Conservation (phyloP, 2,888 invertebrate genomes). For the Chalcis sispes region DNA sequence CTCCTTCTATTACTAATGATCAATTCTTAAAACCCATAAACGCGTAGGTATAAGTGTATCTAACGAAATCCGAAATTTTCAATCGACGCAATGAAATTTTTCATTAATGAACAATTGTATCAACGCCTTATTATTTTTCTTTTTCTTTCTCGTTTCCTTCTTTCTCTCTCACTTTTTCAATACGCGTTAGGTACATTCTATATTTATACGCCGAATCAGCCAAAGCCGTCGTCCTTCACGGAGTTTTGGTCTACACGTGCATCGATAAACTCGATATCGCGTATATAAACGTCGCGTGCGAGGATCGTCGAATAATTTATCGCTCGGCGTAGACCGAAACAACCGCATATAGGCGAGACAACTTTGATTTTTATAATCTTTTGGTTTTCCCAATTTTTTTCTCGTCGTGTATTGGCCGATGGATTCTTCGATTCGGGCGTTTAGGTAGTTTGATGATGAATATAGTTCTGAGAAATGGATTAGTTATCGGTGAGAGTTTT, state of each 20-base stretch:
- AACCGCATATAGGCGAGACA: not conserved
- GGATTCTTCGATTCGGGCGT: too few relatives aligned
- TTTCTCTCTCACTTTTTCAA: slow-evolving; percentile 12
- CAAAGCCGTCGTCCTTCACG: slow-evolving; percentile 56
- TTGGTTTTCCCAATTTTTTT: not conserved
- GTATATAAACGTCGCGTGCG: not conserved
- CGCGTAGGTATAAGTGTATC: not conserved
- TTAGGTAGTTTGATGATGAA: too few relatives aligned
- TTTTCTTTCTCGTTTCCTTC: not conserved
- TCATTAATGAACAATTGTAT: slow-evolving; percentile 40
- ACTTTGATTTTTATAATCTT: not conserved
- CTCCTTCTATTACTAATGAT: too few relatives aligned
- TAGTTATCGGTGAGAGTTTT: too few relatives aligned
- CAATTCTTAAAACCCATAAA: too few relatives aligned
- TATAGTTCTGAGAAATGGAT: too few relatives aligned
- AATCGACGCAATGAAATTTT: slow-evolving; percentile 6
- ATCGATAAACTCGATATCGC: too few relatives aligned
- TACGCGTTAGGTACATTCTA: slow-evolving; percentile 6
- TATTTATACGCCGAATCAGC: slow-evolving; percentile 3
- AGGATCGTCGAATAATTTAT: not conserved
- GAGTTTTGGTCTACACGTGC: slow-evolving; percentile 34
- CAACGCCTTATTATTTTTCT: not conserved
- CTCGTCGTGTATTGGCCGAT: not conserved
- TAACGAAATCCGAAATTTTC: slow-evolving; percentile 14
- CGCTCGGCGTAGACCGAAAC: not conserved